Evolutionary conservation across 2,888 invertebrate species (phyloP).

Genomic region (Leptinotarsa rubiginosa): DNA sequence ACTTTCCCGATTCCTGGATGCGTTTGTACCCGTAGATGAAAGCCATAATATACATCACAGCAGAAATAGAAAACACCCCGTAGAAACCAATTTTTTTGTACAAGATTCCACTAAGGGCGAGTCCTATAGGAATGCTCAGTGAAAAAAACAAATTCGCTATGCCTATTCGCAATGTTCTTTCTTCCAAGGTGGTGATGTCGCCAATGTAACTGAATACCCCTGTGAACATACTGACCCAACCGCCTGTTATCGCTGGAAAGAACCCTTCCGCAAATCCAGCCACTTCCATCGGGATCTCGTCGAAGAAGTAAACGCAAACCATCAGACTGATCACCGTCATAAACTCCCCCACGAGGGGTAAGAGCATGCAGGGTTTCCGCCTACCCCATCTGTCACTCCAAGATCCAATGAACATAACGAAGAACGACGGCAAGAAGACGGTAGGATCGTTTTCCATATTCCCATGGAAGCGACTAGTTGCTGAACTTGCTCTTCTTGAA

Average conservation of each 20-base stretch:
- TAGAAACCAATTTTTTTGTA: conserved; percentile 83
- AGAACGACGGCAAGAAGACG: conserved; percentile 82
- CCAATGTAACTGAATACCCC: conserved; percentile 90
- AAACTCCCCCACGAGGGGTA: conserved; percentile 85
- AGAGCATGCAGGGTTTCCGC: conserved; percentile 84
- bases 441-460: conserved; percentile 87
- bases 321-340: conserved; percentile 82
- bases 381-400: conserved; percentile 79
- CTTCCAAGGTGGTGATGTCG: conserved; percentile 86
- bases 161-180: conserved; percentile 86
- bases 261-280: conserved; percentile 84
- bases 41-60: conserved; percentile 78
- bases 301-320: conserved; percentile 82
- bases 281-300: conserved; percentile 83
- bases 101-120: conserved; percentile 86
- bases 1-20: conserved; percentile 76
- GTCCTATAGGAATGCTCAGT: conserved; percentile 87
- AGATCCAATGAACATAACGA: conserved; percentile 86
- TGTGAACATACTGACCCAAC: conserved; percentile 93
- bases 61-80: conserved; percentile 84
- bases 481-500: conserved; percentile 76
- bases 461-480: conserved; percentile 83
- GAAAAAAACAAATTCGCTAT: conserved; percentile 91
- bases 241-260: conserved; percentile 85
- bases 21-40: conserved; percentile 80